Percentiles rank a stretch among this genome's conserved stretches.
Conservation (phyloP, 1,140 invertebrate genomes). For the Drosophila ananassae region DNA sequence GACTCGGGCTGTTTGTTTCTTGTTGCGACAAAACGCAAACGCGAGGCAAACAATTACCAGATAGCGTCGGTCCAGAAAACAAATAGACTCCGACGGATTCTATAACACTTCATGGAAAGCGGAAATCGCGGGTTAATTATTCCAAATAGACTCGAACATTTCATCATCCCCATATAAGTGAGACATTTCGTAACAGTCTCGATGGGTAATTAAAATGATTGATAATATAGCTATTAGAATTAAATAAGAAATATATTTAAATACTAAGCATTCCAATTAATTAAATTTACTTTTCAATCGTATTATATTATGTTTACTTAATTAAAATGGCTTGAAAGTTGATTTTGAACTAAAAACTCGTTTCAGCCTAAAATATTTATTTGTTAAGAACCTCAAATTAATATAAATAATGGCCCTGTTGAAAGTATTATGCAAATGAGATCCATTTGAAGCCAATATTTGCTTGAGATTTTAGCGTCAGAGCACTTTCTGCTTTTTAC, state of each 20-base stretch:
- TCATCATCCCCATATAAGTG: neutral
- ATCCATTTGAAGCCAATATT: neutral
- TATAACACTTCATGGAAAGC: conserved; percentile 27
- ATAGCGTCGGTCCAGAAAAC: conserved; percentile 9
- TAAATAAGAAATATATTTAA: too few relatives aligned
- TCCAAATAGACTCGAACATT: neutral
- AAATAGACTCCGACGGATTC: conserved; percentile 37
- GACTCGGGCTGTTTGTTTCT: conserved; percentile 13
- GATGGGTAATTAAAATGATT: neutral
- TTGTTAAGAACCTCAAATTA: neutral
- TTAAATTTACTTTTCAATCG: too few relatives aligned
- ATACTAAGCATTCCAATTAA: too few relatives aligned
- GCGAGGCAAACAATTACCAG: conserved; percentile 15
- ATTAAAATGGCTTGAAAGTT: too few relatives aligned
- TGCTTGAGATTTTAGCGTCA: neutral
- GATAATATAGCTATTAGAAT: neutral
- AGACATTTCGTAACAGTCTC: neutral
- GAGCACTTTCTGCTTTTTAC: neutral
- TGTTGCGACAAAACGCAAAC: conserved; percentile 23
- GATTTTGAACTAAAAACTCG: too few relatives aligned
- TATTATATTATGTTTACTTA: too few relatives aligned
- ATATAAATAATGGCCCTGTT: neutral
- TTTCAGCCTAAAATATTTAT: neutral
- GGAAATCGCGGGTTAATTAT: conserved; percentile 18
- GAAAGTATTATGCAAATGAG: neutral